Evolutionary conservation across 1,140 invertebrate species (phyloP).

Genomic region (Lutraria rhynchaena): DNA sequence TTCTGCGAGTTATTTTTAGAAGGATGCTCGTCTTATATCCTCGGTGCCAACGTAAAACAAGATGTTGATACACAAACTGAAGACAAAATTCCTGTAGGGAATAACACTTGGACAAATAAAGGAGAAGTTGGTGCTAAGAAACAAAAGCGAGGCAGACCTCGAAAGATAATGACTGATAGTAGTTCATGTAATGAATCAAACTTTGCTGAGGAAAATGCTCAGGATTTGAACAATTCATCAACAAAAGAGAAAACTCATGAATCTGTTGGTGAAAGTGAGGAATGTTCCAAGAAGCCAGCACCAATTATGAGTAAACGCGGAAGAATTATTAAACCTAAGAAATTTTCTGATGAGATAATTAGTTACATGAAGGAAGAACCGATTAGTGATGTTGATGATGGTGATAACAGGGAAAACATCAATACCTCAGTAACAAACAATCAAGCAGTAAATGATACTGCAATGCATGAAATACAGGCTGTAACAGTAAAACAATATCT

Average conservation of each 20-base stretch:
- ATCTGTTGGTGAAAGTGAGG: background rate
- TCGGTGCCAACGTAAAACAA: background rate
- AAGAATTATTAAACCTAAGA: slow-evolving; percentile 40
- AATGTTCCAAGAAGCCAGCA: background rate
- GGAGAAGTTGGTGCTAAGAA: slow-evolving; percentile 3
- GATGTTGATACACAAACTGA: slow-evolving; percentile 30
- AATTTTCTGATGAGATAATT: slow-evolving; percentile 45
- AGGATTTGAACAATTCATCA: slow-evolving; percentile 15
- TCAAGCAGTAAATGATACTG: slow-evolving; percentile 24
- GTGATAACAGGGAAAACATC: slow-evolving; percentile 20
- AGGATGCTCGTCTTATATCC: background rate
- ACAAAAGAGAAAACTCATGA: slow-evolving; percentile 56
- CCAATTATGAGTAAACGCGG: slow-evolving; percentile 48
- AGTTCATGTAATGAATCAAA: slow-evolving; percentile 40
- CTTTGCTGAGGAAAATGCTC: slow-evolving; percentile 19
- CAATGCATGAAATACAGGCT: slow-evolving; percentile 36
- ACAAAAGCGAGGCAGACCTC: slow-evolving; percentile 62
- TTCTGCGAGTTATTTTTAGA: slow-evolving; percentile 42
- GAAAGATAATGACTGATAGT: slow-evolving; percentile 40
- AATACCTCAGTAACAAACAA: background rate
- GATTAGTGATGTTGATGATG: slow-evolving; percentile 11
- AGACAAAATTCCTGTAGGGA: background rate
- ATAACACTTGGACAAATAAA: background rate
- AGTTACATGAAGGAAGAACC: slow-evolving; percentile 49
- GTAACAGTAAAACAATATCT: slow-evolving; percentile 62